Evolutionary conservation across 2,797 vertebrate species (phyloP), one percentile per base, ranked within the genome.

Genomic region (Acanthurus tractus): DNA sequence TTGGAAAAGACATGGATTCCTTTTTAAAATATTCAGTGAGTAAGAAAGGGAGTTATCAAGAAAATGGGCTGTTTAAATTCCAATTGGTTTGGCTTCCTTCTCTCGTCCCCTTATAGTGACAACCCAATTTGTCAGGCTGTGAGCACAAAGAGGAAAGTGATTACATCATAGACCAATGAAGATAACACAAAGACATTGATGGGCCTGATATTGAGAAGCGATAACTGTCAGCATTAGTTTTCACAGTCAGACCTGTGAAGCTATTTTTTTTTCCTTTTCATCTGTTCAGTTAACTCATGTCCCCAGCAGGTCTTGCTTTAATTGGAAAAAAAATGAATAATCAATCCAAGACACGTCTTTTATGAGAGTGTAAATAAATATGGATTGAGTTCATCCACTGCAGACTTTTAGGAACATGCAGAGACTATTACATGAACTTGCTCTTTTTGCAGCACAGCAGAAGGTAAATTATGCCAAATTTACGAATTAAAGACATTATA

Each of bases 61-160:
- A 55, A 62, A 50, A 62, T 55, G 59, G 52, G 44, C 36, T 61
- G 72, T 57, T 81, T 8, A 74, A 75, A 76, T 64, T 57, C 70
- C 57, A 70, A 68, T 74, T 66, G 14, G 45, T 75, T 79, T 73
- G 54, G 78, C 64, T 77, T 76, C 42, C 56, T 68, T 68, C 75
- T 74, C 20, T 44, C 42, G 55, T 75, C 15, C 22, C 23, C 36
- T 76, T 44, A 55, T 70, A 57, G 65, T 87, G 84, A 86, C 78
- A 85, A 76, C 58, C 58, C 76, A 69, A 82, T 88, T 78, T 65
- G 82, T 89, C 86, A 88, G 61, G 52, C 71, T 40, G 58, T 63
- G 57, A 78, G 82, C 78, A 73, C 76, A 75, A 45, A 76, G 79
- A 76, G 36, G 73, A 78, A 64, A 69, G 68, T 62, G 75, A 89